Evolutionary conservation across 2,113 vertebrate genomes (phyloP), one percentile per base, ranked within the genome.

Genomic region (Micronycteris hirsuta): DNA sequence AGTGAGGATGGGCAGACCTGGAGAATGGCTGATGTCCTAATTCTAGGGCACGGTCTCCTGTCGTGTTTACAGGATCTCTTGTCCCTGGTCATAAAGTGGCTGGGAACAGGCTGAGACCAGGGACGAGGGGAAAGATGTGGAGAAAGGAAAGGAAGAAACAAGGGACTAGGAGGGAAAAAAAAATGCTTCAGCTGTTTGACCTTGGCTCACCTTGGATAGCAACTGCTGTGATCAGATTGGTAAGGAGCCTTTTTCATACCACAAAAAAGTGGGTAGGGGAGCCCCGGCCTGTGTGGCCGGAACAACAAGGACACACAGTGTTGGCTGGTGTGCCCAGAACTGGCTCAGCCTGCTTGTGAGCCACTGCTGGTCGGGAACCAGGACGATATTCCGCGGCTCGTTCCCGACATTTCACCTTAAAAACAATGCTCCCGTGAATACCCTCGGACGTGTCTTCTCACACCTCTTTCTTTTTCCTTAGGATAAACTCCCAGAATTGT

Each of bases 351-450:
- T 22, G 41, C 33, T 6, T 13, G 13, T 36, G 61, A 78, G n/a
- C 28, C 15, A 0, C 36, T 13, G 0, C 6, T 56, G 14, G 41
- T 58, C 14, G 5, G 17, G 3, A 49, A 15, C 22, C 17, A 4
- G 26, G n/a, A 19, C 9, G 26, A 7, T 0, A 10, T 5, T 20
- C 20, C 11, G 5, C 19, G 13, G 5, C 41, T 36, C 1, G 0
- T 28, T 31, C 77, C 89, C 45, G 45, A 5, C 8, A 58, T 58
- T 26, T n/a, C 36, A 45, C 45, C 52, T 83, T 82, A 36, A 22
- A 33, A 86, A 5, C 68, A 68, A 8, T 0, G 9, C 47, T 83
- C 5, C 56, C 11, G 11, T 6, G 31, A 45, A 58, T 36, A 45
- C 7, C 3, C 13, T 43, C 41, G 3, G 6, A n/a, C 6, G 1